These are phyloP conservation scores for Apomyelois bistriatella DNA, from an alignment of 2,888 invertebrate genomes.

Conservation along the genomic window DNA sequence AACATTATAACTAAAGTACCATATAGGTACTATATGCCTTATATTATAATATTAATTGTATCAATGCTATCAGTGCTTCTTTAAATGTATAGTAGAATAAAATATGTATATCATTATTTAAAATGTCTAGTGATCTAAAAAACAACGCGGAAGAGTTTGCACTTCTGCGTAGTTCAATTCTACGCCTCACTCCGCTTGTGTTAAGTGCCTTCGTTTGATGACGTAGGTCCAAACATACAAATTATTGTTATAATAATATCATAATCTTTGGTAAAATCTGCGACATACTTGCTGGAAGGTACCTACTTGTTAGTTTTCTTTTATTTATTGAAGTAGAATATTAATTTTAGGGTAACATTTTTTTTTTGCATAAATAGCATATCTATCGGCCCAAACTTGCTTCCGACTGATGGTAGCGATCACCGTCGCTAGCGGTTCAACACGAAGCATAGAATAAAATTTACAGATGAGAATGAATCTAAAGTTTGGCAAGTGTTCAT, in stretches of 20 bases:
- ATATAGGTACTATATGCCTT: background rate
- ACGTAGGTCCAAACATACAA: slow-evolving; percentile 2
- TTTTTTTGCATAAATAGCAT: too few relatives aligned
- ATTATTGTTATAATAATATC: background rate
- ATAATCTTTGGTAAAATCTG: background rate
- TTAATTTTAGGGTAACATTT: too few relatives aligned
- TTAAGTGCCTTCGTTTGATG: slow-evolving; percentile 4
- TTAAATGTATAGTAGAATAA: background rate
- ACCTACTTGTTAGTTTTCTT: too few relatives aligned
- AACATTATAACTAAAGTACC: too few relatives aligned
- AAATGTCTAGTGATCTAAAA: slow-evolving; percentile 15
- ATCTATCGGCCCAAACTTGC: too few relatives aligned
- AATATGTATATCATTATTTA: background rate
- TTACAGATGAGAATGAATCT: background rate
- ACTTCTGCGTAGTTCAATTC: slow-evolving; percentile 20
- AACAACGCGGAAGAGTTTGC: slow-evolving; percentile 22
- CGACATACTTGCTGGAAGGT: background rate
- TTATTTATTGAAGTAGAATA: too few relatives aligned
- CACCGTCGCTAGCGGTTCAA: too few relatives aligned
- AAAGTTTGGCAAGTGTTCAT: background rate
- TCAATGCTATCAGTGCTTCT: background rate
- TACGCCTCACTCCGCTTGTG: slow-evolving; percentile 9
- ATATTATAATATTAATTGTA: background rate
- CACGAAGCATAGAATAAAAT: too few relatives aligned
- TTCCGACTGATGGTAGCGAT: too few relatives aligned